Evolutionary conservation across 2,113 vertebrate genomes (phyloP).

Genomic region (Cepphus grylle): DNA sequence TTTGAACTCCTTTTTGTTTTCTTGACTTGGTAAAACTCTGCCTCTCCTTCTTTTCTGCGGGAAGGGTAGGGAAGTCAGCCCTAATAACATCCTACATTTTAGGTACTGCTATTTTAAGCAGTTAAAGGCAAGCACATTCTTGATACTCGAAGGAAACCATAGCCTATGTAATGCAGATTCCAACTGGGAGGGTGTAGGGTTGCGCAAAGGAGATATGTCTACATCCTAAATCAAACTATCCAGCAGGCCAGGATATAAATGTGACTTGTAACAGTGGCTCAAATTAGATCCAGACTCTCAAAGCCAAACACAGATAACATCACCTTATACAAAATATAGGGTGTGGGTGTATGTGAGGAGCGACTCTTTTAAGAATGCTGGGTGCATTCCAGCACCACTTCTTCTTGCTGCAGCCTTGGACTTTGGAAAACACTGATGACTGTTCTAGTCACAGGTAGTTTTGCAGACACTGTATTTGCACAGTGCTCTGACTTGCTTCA

Average conservation of each 20-base stretch:
- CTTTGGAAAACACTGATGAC: constrained; percentile 32
- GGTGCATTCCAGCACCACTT: not conserved
- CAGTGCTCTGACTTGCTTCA: constrained; percentile 17
- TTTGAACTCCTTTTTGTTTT: constrained; percentile 40
- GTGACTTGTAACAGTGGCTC: constrained; percentile 55
- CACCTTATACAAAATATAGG: constrained; percentile 33
- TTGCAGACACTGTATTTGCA: constrained; percentile 6
- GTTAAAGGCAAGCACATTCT: constrained; percentile 11
- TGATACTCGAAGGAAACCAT: constrained; percentile 46
- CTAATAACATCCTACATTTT: not conserved
- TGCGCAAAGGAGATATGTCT: constrained; percentile 44
- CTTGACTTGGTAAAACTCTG: not conserved
- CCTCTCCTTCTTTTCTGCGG: not conserved
- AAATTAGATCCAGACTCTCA: constrained; percentile 69
- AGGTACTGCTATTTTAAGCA: constrained; percentile 43
- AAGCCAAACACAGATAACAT: constrained; percentile 62
- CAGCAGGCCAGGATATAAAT: constrained; percentile 63
- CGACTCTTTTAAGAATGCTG: not conserved
- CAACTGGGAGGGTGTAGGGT: constrained; percentile 48
- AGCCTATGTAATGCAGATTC: constrained; percentile 52
- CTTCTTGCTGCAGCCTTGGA: not conserved
- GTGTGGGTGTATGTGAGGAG: not conserved
- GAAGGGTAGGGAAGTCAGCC: not conserved
- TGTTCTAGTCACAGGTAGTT: constrained; percentile 26
- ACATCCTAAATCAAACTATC: constrained; percentile 69